These are phyloP conservation scores for Linepithema humile DNA, from an alignment of 1,140 invertebrate genomes.

Conservation along the genomic window DNA sequence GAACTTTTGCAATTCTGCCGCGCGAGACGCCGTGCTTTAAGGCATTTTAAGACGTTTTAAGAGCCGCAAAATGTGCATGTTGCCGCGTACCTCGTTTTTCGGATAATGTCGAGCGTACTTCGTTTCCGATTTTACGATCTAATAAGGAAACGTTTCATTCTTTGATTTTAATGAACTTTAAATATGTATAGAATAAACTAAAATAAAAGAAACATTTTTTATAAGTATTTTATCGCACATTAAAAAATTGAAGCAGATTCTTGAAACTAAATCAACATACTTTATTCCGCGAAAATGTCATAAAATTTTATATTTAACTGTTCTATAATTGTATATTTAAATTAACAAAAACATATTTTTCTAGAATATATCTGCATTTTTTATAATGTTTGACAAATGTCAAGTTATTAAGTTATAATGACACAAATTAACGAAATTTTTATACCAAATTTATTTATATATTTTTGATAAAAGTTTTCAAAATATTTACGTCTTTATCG, in stretches of 20 bases:
- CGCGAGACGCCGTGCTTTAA: slow-evolving; percentile 27
- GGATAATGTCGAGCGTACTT: not conserved
- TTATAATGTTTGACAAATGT: too few relatives aligned
- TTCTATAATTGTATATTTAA: too few relatives aligned
- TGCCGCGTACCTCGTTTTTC: slow-evolving; percentile 37
- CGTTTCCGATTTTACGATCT: slow-evolving; percentile 22
- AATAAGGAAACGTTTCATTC: not conserved
- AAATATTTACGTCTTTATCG: too few relatives aligned
- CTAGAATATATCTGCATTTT: too few relatives aligned
- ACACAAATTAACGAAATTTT: too few relatives aligned
- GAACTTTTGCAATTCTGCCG: slow-evolving; percentile 30
- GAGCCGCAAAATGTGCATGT: not conserved
- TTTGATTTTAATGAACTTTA: slow-evolving; percentile 24
- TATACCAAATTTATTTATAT: too few relatives aligned
- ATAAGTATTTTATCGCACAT: not conserved
- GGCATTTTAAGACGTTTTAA: slow-evolving; percentile 18
- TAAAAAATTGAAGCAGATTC: not conserved
- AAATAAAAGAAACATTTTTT: not conserved
- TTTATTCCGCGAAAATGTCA: not conserved
- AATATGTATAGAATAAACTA: not conserved
- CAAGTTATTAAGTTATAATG: too few relatives aligned
- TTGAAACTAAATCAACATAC: not conserved
- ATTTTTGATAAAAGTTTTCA: too few relatives aligned
- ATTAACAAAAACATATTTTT: too few relatives aligned
- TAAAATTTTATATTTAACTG: too few relatives aligned